These are phyloP conservation scores for Haliclona indistincta DNA, from an alignment of 37 sponge, comb jelly and placozoan genomes.

Conservation along the genomic window DNA sequence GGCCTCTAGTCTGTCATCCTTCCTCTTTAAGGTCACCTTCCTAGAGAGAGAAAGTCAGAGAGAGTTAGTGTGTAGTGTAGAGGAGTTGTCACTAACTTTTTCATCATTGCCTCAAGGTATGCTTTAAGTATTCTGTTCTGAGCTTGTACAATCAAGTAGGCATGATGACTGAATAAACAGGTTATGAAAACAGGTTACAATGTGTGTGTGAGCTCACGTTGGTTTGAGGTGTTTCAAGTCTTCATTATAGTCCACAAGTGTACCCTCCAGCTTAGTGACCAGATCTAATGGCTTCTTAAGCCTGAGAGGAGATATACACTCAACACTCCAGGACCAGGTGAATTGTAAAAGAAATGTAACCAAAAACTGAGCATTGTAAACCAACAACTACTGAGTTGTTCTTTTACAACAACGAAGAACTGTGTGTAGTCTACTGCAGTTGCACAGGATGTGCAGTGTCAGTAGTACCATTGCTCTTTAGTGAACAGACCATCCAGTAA, in stretches of 20 bases:
- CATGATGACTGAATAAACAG: constrained; percentile 42
- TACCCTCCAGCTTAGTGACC: constrained; percentile 47
- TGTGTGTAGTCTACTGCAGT: too few relatives aligned
- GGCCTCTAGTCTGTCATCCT: constrained; percentile 56
- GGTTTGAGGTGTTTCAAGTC: constrained; percentile 61
- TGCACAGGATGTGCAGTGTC: too few relatives aligned
- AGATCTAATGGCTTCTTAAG: constrained; percentile 18
- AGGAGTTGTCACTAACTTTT: constrained; percentile 41
- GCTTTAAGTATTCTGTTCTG: constrained; percentile 55
- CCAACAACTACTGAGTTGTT: too few relatives aligned
- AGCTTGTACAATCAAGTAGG: constrained; percentile 56
- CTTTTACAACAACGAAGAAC: too few relatives aligned
- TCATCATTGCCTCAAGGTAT: constrained; percentile 66
- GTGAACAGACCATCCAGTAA: constrained; percentile 50
- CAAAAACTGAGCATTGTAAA: too few relatives aligned
- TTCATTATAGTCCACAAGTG: constrained; percentile 52
- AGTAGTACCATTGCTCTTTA: constrained; percentile 60
- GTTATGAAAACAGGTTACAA: background rate
- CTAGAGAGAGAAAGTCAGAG: constrained; percentile 18
- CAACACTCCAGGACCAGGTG: background rate
- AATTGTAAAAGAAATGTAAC: too few relatives aligned
- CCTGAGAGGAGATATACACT: constrained; percentile 32
- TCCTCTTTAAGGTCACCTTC: constrained; percentile 67
- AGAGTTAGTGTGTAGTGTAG: background rate
- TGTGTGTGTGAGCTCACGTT: constrained; percentile 31